Evolutionary conservation across 2,113 vertebrate genomes (phyloP).

Genomic region (Chascanopsetta lugubris): DNA sequence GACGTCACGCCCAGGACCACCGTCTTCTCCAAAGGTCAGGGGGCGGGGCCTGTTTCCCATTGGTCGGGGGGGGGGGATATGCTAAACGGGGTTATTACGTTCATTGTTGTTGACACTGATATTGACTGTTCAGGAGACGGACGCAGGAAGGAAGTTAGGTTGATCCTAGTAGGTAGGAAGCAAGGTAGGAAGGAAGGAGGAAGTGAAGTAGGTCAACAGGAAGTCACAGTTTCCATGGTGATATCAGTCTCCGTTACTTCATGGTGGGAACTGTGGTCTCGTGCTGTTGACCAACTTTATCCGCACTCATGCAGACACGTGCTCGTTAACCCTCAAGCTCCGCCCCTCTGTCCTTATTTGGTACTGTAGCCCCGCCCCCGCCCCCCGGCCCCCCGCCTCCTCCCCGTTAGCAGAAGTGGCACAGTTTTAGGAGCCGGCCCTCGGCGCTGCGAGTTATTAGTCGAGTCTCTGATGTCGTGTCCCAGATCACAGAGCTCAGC

Average conservation of each 20-base stretch:
- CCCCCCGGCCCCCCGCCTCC: constrained; percentile 13
- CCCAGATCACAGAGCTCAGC: constrained; percentile 78
- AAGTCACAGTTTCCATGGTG: background rate
- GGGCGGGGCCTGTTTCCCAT: background rate
- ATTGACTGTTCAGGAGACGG: too few relatives aligned
- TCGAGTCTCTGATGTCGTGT: constrained; percentile 76
- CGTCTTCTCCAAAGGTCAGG: constrained; percentile 75
- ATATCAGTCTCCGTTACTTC: background rate
- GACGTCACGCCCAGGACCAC: constrained; percentile 81
- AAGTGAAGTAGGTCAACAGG: too few relatives aligned
- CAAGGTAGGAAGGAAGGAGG: too few relatives aligned
- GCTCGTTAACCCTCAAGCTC: constrained; percentile 14
- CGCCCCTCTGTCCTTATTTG: constrained; percentile 60
- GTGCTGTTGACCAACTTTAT: background rate
- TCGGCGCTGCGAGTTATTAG: constrained; percentile 73
- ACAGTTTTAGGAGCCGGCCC: constrained; percentile 69
- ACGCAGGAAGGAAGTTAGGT: too few relatives aligned
- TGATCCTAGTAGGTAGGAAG: too few relatives aligned
- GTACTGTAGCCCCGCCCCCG: constrained; percentile 23
- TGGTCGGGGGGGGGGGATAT: too few relatives aligned
- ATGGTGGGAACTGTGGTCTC: background rate
- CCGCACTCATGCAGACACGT: constrained; percentile 11
- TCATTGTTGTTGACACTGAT: background rate
- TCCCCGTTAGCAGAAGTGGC: constrained; percentile 62
- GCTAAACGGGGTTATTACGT: background rate